Evolutionary conservation across 2,113 vertebrate species (phyloP).

Genomic region (Calyptomena viridis): DNA sequence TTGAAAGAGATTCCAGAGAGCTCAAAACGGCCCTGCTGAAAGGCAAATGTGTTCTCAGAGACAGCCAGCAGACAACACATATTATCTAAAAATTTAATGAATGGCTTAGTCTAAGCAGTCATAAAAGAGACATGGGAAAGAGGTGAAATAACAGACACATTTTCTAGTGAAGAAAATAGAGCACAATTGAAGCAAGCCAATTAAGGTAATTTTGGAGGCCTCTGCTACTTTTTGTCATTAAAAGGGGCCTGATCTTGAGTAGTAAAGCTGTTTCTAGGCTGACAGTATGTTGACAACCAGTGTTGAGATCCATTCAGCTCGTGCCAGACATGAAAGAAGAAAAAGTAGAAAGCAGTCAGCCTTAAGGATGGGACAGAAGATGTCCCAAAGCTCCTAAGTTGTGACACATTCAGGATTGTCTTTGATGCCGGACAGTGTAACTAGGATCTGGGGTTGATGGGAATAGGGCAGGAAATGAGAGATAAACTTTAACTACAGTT

Average conservation of each 20-base stretch:
- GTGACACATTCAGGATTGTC: neutral
- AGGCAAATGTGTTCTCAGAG: neutral
- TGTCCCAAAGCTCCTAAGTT: neutral
- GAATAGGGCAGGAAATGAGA: constrained; percentile 6
- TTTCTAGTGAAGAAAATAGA: neutral
- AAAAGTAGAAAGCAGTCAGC: neutral
- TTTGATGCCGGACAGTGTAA: neutral
- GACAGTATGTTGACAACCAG: neutral
- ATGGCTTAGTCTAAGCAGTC: neutral
- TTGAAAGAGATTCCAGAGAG: neutral
- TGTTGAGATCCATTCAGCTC: neutral
- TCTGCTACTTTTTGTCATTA: neutral
- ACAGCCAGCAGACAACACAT: neutral
- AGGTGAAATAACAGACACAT: neutral
- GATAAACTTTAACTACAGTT: constrained; percentile 34
- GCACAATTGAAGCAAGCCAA: neutral
- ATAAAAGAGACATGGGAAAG: neutral
- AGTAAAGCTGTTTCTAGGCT: neutral
- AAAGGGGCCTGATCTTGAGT: neutral
- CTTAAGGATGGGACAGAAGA: neutral
- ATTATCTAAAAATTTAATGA: neutral
- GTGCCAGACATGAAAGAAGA: neutral
- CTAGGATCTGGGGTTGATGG: neutral
- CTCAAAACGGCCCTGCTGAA: neutral
- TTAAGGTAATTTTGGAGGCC: neutral